Conservation (phyloP, 2,113 vertebrate genomes). For the Eclectus roratus region DNA sequence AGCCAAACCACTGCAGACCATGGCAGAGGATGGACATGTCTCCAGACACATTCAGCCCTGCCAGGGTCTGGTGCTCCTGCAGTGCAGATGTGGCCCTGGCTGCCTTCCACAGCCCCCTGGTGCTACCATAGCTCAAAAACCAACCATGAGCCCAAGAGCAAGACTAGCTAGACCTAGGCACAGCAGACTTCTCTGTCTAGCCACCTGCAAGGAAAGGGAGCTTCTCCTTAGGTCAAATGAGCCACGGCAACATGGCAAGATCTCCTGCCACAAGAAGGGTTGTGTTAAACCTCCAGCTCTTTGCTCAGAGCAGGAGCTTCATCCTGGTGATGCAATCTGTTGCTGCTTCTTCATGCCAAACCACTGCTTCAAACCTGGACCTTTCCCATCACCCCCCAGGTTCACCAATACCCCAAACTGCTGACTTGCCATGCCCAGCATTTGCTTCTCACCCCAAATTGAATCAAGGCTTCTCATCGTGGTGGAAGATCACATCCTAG, state of each 20-base stretch:
- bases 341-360: not conserved
- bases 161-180: not conserved
- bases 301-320: not conserved
- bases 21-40: not conserved
- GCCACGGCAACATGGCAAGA: fast-evolving
- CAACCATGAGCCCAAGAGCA: not conserved
- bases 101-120: not conserved
- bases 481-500: not conserved
- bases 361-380: not conserved
- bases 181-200: not conserved
- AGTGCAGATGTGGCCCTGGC: not conserved
- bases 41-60: not conserved
- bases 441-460: fast-evolving
- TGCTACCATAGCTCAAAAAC: not conserved
- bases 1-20: not conserved
- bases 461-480: fast-evolving
- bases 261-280: not conserved
- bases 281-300: not conserved
- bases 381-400: not conserved
- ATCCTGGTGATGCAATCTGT: not conserved
- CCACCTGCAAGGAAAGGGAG: not conserved
- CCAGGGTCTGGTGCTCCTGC: not conserved
- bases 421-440: not conserved
- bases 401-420: not conserved
- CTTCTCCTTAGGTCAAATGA: not conserved